Evolutionary conservation across 2,113 vertebrate species (phyloP), one percentile per base, ranked within the genome.

Genomic region (Platichthys stellatus): DNA sequence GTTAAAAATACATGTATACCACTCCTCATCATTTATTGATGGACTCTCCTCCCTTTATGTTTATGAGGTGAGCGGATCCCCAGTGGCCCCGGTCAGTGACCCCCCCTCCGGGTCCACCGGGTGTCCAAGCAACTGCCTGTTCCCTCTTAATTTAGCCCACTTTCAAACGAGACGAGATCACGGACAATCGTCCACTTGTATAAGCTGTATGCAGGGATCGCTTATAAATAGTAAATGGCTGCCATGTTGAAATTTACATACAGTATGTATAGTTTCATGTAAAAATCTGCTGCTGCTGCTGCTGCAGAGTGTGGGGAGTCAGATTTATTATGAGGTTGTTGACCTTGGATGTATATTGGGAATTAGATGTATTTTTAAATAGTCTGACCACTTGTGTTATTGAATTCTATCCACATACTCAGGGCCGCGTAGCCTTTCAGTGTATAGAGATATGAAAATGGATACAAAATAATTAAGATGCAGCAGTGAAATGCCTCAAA

Each of bases 1-100:
- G 91, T 94, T 95, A 93, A 95, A 95, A 95, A 95, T 95, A 94
- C 93, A 95, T 95, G 94, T 93, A 93, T 90, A 93, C 91, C 93
- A 90, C 84, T 82, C 88, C 93, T 95, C 93, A 94, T 95, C 86
- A 91, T 90, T 95, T 94, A 95, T 95, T 94, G 91, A 95, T 92
- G 76, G 74, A 61, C 83, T 91, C 89, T 90, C 90, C 86, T 93
- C 86, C 89, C 93, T 94, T 94, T 94, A 94, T 94, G 93, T 94
- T 94, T 90, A 95, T 94, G 91, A 93, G 92, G 90, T 85, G 89
- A 88, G 85, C 79, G 74, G 88, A 86, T 88, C 91, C 85, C 84
- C 87, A 20, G 60, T 80, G 89, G 89, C 89, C 81, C 76, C 35
- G 74, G 83, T 84, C 90, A 77, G 75, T 92, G 91, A 93, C 93